A percentile compares a stretch with the other conserved stretches of the same genome.
Conservation (phyloP, 2,113 vertebrate genomes). For the Tychaedon coryphoeus region DNA sequence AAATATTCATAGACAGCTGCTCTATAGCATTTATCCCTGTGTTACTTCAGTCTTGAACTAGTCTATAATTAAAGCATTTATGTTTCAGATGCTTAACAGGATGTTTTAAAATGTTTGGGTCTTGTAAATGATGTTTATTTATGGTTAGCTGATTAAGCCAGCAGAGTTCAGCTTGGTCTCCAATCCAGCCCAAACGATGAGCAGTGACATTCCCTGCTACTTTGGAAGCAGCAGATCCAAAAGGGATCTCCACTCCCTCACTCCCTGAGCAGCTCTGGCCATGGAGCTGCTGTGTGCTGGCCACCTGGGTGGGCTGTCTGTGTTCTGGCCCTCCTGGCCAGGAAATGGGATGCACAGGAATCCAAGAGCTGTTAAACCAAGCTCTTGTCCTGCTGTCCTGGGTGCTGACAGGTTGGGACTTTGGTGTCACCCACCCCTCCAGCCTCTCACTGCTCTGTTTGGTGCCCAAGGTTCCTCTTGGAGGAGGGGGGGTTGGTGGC, state of each 20-base stretch:
- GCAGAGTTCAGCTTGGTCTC: constrained; percentile 28
- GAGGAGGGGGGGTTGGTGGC: background rate
- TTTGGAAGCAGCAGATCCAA: background rate
- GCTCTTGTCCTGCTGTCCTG: background rate
- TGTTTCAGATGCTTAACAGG: constrained; percentile 70
- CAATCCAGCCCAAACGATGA: background rate
- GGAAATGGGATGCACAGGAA: background rate
- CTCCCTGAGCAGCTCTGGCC: background rate
- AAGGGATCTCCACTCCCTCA: accelerated
- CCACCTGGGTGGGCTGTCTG: accelerated
- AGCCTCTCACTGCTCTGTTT: background rate
- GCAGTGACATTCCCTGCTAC: background rate
- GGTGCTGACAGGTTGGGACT: background rate
- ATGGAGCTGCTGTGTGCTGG: accelerated
- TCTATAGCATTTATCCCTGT: constrained; percentile 60
- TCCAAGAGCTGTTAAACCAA: background rate
- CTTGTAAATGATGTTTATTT: constrained; percentile 73
- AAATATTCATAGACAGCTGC: constrained; percentile 70
- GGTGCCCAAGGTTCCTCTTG: background rate
- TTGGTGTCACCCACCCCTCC: background rate
- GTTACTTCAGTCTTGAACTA: constrained; percentile 62
- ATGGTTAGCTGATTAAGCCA: constrained; percentile 60
- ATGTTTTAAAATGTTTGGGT: constrained; percentile 67
- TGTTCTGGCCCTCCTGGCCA: background rate
- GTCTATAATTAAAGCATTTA: constrained; percentile 72